Base-by-base conservation (phyloP, 2,113 vertebrate species). In the Tiliqua scincoides region DNA sequence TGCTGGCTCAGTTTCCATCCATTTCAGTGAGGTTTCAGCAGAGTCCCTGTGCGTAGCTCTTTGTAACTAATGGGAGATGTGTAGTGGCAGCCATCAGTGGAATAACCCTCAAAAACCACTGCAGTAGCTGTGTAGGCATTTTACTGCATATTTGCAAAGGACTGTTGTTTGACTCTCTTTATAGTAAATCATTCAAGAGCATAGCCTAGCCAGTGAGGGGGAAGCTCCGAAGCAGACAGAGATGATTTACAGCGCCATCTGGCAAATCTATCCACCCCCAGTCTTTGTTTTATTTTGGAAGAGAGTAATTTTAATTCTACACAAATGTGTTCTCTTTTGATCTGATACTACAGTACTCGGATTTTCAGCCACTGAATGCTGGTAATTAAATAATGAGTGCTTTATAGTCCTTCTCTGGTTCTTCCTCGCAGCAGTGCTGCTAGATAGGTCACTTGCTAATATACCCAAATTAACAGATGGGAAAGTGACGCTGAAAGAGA, bases 211-310 rank as follows among this genome's bases (percentile, higher is more conserved):
- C 84, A 78, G 82, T 86, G 86, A 86, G 87, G 89, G 90, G 78
- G 68, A 75, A 81, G 48, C 76, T 91, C 48, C 9, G 70, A 83
- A 35, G 32, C 88, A 89, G 88, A 27, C 85, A 85, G 72, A 85
- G 86, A 62, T 88, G 93, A 94, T 93, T 92, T 92, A 94, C 87
- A 87, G 83, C 89, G 86, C 90, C 94, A 94, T 82, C 92, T 90
- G 89, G 79, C 83, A 84, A 92, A 61, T 73, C 17, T 61, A 70
- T 88, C 91, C 79, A 76, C 79, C 79, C 91, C 87, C 82, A 76
- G 32, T 91, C 88, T 93, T 91, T 88, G 90, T 90, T 93, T 91
- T 91, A 87, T 91, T 93, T 93, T 83, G 75, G 68, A 80, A 62
- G n/a, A 85, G 77, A 91, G 88, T 0, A 88, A n/a, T 94, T 93